Percentiles rank a stretch among this genome's conserved stretches.
phyloP scores from a whole-genome alignment of 2,888 invertebrate species.

The Resseliella maxima region DNA sequence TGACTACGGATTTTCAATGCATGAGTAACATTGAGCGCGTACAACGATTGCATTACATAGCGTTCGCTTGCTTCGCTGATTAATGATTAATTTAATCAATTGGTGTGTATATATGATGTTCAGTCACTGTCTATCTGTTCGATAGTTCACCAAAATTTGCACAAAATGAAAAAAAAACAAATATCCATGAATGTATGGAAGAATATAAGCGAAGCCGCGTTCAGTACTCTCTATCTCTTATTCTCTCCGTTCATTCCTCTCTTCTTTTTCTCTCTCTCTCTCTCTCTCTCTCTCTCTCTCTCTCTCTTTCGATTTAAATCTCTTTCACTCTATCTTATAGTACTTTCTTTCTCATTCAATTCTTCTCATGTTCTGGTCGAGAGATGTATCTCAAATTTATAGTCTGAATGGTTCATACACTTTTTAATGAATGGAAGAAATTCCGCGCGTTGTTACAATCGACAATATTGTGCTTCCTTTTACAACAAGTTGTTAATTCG shows the following conservation, averaged over 20 bases:
- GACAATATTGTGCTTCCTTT: not conserved
- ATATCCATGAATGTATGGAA: too few species aligned
- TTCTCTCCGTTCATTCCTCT: not conserved
- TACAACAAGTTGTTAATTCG: not conserved
- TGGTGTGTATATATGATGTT: not conserved
- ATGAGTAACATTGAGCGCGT: not conserved
- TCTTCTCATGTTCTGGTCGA: too few species aligned
- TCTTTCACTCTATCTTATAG: too few species aligned
- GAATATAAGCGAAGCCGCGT: too few species aligned
- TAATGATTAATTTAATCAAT: constrained; percentile 50
- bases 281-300: not conserved
- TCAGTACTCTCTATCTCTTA: not conserved
- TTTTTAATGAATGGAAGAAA: too few species aligned
- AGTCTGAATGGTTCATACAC: too few species aligned
- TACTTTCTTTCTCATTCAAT: too few species aligned
- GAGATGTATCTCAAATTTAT: too few species aligned
- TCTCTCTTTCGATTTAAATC: not conserved
- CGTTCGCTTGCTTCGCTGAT: not conserved
- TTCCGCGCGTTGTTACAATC: not conserved
- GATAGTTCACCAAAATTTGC: not conserved
- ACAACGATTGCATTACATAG: not conserved
- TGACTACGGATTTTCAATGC: not conserved
- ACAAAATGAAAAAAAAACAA: too few species aligned
- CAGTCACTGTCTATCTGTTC: not conserved
- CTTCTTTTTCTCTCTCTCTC: not conserved